Conservation (phyloP, 2,888 invertebrate species). For the Eretmocerus hayati region DNA sequence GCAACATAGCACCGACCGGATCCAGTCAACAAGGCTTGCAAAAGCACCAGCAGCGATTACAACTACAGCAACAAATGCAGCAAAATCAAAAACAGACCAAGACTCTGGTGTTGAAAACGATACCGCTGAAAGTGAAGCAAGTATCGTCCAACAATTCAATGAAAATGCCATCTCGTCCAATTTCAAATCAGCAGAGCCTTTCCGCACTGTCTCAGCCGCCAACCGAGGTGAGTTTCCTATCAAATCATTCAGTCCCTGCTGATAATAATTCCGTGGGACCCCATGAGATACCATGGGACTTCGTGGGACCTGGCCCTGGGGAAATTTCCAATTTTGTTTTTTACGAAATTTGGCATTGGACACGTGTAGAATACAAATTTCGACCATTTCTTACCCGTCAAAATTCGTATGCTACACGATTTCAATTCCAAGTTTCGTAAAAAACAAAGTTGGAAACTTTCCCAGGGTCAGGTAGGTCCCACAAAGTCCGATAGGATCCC, state of each 20-base stretch:
- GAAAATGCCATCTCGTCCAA: constrained; percentile 36
- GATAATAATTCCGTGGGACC: background rate
- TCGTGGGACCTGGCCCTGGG: too few relatives aligned
- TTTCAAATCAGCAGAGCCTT: constrained; percentile 17
- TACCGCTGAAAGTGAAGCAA: constrained; percentile 42
- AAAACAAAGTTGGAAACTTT: too few relatives aligned
- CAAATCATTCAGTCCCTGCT: too few relatives aligned
- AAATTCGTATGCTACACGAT: too few relatives aligned
- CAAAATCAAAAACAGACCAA: constrained; percentile 32
- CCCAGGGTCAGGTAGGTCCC: too few relatives aligned
- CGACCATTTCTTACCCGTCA: too few relatives aligned
- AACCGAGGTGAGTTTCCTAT: constrained; percentile 32
- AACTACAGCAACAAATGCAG: constrained; percentile 17
- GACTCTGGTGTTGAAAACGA: constrained; percentile 41
- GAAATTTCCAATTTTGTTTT: too few relatives aligned
- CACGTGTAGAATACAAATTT: too few relatives aligned
- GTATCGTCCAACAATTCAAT: constrained; percentile 38
- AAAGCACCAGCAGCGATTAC: constrained; percentile 18
- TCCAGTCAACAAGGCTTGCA: constrained; percentile 15
- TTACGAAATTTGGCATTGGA: too few relatives aligned
- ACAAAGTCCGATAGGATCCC: too few relatives aligned
- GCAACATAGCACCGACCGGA: constrained; percentile 35
- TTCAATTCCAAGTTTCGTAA: too few relatives aligned
- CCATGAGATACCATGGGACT: too few relatives aligned
- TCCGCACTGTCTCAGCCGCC: constrained; percentile 37